Evolutionary conservation across 2,113 vertebrate genomes (phyloP).

Genomic region (Cyphomyrus discorhynchus): DNA sequence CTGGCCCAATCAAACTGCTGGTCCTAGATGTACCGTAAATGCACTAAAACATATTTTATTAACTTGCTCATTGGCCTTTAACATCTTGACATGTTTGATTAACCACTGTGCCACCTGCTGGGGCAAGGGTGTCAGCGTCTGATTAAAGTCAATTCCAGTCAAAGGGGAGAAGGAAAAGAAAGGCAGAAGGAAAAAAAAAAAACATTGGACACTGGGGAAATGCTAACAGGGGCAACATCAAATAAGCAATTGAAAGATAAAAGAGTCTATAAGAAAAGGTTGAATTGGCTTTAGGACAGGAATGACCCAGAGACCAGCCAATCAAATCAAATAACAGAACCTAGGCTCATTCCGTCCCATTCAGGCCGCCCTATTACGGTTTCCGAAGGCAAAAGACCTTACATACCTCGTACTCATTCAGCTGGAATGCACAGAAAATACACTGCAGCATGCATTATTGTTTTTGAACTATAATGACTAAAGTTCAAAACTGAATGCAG

Average conservation of each 20-base stretch:
- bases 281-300: neutral
- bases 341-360: neutral
- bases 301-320: neutral
- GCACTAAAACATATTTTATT: neutral
- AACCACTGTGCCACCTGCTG: neutral
- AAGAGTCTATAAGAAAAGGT: neutral
- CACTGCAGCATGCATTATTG: neutral
- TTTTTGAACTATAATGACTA: neutral
- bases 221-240: neutral
- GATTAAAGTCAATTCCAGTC: neutral
- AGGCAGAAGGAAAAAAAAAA: neutral
- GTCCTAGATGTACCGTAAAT: neutral
- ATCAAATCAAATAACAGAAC: neutral
- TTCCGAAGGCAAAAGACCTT: neutral
- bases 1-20: neutral
- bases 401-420: neutral
- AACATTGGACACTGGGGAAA: neutral
- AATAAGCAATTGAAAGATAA: neutral
- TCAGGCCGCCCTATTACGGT: neutral
- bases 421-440: neutral
- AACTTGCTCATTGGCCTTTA: neutral
- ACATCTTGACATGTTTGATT: neutral
- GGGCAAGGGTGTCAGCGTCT: neutral
- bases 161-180: neutral
- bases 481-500: neutral